These are phyloP conservation scores for Microtus oregoni DNA, from an alignment of 2,113 vertebrate genomes.

Conservation along the genomic window DNA sequence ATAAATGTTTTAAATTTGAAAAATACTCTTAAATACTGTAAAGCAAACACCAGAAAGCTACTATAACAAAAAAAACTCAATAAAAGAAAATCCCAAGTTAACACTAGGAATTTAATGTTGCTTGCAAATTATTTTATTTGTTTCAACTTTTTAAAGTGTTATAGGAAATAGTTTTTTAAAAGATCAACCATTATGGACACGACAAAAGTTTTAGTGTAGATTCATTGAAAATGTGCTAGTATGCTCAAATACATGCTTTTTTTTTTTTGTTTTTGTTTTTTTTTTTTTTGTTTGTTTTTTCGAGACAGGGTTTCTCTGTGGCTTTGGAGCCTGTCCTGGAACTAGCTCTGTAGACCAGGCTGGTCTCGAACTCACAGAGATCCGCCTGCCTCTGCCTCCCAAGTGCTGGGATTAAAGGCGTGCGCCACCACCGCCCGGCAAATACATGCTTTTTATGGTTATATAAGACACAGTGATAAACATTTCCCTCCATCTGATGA, in stretches of 20 bases:
- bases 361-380: too few relatives aligned
- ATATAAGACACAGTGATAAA: background rate
- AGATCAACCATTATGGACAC: background rate
- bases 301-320: too few relatives aligned
- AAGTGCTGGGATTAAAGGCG: too few relatives aligned
- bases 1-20: conserved; percentile 30
- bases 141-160: background rate
- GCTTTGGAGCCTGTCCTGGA: too few relatives aligned
- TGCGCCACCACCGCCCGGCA: too few relatives aligned
- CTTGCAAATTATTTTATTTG: conserved; percentile 44
- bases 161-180: background rate
- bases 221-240: background rate
- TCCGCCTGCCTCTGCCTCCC: too few relatives aligned
- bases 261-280: too few relatives aligned
- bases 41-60: background rate
- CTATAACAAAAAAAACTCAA: background rate
- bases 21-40: background rate
- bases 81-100: background rate
- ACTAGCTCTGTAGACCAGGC: too few relatives aligned
- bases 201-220: conserved; percentile 13
- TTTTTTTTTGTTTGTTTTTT: too few relatives aligned
- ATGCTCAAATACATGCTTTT: background rate
- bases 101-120: background rate
- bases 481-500: background rate
- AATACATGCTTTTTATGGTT: background rate